Percentiles rank a stretch among this genome's conserved stretches.
Evolutionary conservation across 2,113 vertebrate species (phyloP).

Genomic region (Hipposideros armiger): DNA sequence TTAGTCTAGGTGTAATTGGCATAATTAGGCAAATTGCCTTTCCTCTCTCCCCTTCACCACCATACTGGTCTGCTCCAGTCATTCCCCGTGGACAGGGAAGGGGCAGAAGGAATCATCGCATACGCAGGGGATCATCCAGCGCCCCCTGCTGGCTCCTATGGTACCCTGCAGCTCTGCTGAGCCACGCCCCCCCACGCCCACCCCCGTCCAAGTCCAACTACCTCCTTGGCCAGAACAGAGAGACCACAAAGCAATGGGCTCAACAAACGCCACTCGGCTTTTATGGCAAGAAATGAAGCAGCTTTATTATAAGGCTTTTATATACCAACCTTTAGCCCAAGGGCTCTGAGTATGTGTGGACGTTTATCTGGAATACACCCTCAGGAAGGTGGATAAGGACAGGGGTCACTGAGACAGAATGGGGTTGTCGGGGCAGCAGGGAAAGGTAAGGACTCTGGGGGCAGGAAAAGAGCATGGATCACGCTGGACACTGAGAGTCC

Average conservation of each 20-base stretch:
- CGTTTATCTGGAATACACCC: neutral
- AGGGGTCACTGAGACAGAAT: neutral
- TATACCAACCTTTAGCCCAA: neutral
- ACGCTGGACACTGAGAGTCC: neutral
- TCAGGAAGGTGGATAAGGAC: neutral
- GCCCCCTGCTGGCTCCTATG: slow-evolving; percentile 34
- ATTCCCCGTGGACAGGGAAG: neutral
- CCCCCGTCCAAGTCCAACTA: neutral
- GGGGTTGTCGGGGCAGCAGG: neutral
- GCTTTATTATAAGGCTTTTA: slow-evolving; percentile 64
- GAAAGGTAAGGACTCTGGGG: neutral
- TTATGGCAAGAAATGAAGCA: slow-evolving; percentile 64
- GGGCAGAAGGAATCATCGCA: no score
- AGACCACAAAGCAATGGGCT: slow-evolving; percentile 59
- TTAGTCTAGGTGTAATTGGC: slow-evolving; percentile 60
- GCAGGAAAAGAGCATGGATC: neutral
- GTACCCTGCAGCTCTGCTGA: neutral
- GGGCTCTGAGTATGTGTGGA: neutral
- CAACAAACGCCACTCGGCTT: slow-evolving; percentile 63
- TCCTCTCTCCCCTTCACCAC: neutral
- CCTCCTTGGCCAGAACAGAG: neutral
- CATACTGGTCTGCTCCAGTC: neutral
- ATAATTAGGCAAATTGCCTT: slow-evolving; percentile 36
- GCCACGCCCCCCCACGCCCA: neutral
- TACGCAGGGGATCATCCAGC: neutral